Evolutionary conservation across 2,113 vertebrate genomes (phyloP), one percentile per base, ranked within the genome.

Genomic region (Nesogale talazaci): DNA sequence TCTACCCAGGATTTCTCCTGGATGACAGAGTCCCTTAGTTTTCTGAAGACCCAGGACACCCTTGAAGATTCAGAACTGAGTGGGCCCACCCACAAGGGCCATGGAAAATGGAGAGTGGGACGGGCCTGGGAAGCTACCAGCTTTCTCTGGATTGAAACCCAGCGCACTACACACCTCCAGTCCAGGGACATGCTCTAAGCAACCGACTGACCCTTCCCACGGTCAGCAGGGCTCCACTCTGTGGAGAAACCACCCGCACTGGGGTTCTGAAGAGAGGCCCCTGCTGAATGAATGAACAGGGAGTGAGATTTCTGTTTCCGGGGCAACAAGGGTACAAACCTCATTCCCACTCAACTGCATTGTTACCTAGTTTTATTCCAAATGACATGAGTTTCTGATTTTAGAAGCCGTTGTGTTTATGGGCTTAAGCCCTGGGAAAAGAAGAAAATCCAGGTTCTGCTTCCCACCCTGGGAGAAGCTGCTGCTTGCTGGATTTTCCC

Each of bases 231-330:
- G 31, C 31, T 29, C 56, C 11, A 52, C 70, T 72, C n/a, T 70
- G 12, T 4, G 59, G 46, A 70, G 38, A 56, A 67, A 14, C 57
- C 59, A 61, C 74, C 11, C 42, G 15, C 34, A 22, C n/a, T 11
- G 3, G 34, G 29, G 27, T 7, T 61, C 59, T 3, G 0, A 0
- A 1, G 22, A 52, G 57, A 10, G 42, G 2, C 15, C 2, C 29
- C 79, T 9, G 0, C 3, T 15, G 6, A 59, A 34, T 31, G 25
- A 82, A 5, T 0, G 27, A 52, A 52, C 9, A 36, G 25, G 31
- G 27, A 87, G 9, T 8, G 4, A 34, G 27, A 42, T 17, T 34
- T 5, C 76, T 10, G 0, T 20, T 29, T 34, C 82, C 27, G 27
- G 67, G 69, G 34, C 42, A 63, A 57, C 11, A 56, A 17, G 10